Conservation (phyloP, 2,888 invertebrate species). For the Ormyrus pomaceus region DNA sequence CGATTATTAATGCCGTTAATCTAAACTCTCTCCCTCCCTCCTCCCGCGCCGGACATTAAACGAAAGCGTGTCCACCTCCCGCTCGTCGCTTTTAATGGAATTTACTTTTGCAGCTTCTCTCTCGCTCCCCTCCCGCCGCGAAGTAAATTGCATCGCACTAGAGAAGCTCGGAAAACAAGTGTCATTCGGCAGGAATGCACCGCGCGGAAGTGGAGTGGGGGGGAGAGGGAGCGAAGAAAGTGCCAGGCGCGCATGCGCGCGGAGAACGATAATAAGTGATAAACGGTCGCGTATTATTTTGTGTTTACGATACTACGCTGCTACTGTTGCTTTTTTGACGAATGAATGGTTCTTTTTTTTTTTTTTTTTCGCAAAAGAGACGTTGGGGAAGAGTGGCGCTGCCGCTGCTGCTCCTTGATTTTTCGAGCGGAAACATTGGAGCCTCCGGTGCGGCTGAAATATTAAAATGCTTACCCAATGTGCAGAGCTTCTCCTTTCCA, state of each 20-base stretch:
- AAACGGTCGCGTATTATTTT: conserved; percentile 33
- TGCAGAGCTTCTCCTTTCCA: no score
- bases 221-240: conserved; percentile 33
- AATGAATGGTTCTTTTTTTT: no score
- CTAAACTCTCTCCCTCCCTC: conserved; percentile 57
- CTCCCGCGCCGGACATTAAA: conserved; percentile 61
- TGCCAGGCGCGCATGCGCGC: conserved; percentile 11
- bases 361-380: no score
- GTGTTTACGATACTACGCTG: conserved; percentile 8
- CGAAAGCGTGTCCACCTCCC: conserved; percentile 62
- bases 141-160: conserved; percentile 64
- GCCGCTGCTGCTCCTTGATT: no score
- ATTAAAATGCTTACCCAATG: neutral
- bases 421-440: no score
- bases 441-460: neutral
- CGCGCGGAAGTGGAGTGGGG: neutral
- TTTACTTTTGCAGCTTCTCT: conserved; percentile 69
- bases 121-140: conserved; percentile 51
- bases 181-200: conserved; percentile 55
- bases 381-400: no score
- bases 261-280: conserved; percentile 30
- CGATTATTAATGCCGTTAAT: conserved; percentile 58
- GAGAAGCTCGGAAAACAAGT: conserved; percentile 62
- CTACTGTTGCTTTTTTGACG: no score
- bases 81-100: conserved; percentile 62